A percentile compares a stretch with the other conserved stretches of the same genome.
phyloP scores from a whole-genome alignment of 1,140 invertebrate species.

The Neodiprion virginianus region DNA sequence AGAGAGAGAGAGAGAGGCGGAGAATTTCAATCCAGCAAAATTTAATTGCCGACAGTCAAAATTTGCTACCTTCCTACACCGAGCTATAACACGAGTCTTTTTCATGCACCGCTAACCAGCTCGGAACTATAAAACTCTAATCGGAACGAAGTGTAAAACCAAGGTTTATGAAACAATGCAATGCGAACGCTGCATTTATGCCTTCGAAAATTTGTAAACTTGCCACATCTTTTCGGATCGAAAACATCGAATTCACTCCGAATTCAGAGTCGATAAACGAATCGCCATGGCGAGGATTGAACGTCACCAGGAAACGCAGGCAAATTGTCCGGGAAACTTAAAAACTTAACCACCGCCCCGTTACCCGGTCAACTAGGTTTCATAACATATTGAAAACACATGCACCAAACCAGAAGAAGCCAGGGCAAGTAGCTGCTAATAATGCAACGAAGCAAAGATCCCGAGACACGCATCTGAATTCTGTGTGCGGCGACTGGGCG shows the following conservation, averaged over 20 bases:
- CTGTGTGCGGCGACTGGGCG: too few relatives aligned
- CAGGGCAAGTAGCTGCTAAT: too few relatives aligned
- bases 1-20: not conserved
- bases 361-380: too few relatives aligned
- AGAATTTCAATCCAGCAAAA: slow-evolving; percentile 3
- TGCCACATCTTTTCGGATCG: not conserved
- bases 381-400: too few relatives aligned
- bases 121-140: not conserved
- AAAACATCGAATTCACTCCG: not conserved
- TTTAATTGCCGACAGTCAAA: not conserved
- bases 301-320: too few relatives aligned
- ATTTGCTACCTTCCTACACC: not conserved
- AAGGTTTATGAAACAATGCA: not conserved
- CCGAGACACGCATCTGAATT: too few relatives aligned
- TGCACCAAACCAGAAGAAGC: too few relatives aligned
- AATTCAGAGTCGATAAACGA: not conserved
- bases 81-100: not conserved
- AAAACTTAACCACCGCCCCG: too few relatives aligned
- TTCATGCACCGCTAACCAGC: not conserved
- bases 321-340: too few relatives aligned
- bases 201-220: not conserved
- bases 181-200: not conserved
- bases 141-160: not conserved
- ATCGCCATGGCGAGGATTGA: not conserved
- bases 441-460: too few relatives aligned